A percentile compares a stretch with the other conserved stretches of the same genome.
Conservation (phyloP, 2,888 invertebrate species). For the Nudaria mundana region DNA sequence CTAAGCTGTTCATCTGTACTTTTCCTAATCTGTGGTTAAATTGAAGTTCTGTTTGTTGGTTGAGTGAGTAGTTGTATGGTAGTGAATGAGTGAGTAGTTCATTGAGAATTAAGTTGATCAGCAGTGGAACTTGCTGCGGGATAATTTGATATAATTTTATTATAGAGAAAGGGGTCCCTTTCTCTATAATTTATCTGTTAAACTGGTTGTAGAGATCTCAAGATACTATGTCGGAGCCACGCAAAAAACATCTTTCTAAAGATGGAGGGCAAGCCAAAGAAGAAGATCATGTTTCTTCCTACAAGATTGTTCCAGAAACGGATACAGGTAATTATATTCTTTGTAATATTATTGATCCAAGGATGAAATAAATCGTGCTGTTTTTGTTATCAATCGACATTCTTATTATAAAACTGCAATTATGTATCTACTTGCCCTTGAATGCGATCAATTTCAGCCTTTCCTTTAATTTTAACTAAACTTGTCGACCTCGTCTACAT, state of each 20-base stretch:
- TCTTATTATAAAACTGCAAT: neutral
- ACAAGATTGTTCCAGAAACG: constrained; percentile 81
- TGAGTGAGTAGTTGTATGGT: too few species aligned
- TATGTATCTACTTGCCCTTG: too few species aligned
- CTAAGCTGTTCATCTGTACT: too few species aligned
- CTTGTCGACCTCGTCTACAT: too few species aligned
- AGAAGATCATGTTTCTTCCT: constrained; percentile 72
- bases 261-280: constrained; percentile 75
- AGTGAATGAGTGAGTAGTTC: too few species aligned
- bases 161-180: constrained; percentile 4
- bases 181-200: neutral
- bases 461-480: too few species aligned
- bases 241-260: constrained; percentile 67
- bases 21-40: too few species aligned
- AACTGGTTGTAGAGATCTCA: constrained; percentile 8
- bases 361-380: neutral
- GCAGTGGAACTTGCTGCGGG: constrained; percentile 18
- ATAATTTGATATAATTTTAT: neutral
- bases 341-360: too few species aligned
- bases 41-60: too few species aligned
- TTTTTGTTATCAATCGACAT: neutral
- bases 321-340: constrained; percentile 70
- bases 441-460: too few species aligned
- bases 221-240: constrained; percentile 65
- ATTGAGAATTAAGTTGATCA: constrained; percentile 14